Evolutionary conservation across 2,797 vertebrate species (phyloP).

Genomic region (Poeciliopsis infans): DNA sequence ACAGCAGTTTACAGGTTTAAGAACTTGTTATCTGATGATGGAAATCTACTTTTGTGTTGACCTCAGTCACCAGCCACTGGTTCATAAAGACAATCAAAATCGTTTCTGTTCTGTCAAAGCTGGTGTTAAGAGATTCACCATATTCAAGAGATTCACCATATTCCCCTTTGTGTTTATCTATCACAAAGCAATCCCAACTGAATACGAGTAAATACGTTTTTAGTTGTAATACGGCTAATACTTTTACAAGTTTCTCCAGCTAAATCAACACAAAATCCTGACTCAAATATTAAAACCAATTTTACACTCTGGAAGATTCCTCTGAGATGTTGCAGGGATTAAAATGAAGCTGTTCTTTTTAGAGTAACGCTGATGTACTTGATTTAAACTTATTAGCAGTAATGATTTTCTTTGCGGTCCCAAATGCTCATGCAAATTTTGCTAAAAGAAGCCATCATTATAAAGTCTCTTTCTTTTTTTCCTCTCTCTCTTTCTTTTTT

Average conservation of each 20-base stretch:
- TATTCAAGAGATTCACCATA: no score
- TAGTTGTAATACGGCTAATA: neutral
- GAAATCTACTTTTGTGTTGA: neutral
- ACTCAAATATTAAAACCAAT: neutral
- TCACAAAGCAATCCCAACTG: neutral
- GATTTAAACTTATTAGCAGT: neutral
- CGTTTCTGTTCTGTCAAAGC: neutral
- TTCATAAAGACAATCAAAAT: neutral
- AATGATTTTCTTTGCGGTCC: conserved; percentile 9
- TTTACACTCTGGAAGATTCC: neutral
- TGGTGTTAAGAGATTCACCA: neutral
- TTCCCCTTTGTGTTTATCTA: neutral
- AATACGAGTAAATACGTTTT: neutral
- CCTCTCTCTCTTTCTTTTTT: neutral
- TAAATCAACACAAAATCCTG: neutral
- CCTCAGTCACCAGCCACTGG: neutral
- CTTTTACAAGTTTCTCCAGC: neutral
- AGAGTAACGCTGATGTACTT: neutral
- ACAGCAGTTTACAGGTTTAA: neutral
- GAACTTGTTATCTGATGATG: neutral
- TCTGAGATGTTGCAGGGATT: neutral
- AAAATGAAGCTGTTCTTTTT: neutral
- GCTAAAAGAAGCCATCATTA: conserved; percentile 1
- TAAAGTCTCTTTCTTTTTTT: neutral
- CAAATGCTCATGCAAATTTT: conserved; percentile 4